A percentile compares a stretch with the other conserved stretches of the same genome.
Evolutionary conservation across 2,113 vertebrate species (phyloP).

Genomic region (Thamnaconus septentrionalis): DNA sequence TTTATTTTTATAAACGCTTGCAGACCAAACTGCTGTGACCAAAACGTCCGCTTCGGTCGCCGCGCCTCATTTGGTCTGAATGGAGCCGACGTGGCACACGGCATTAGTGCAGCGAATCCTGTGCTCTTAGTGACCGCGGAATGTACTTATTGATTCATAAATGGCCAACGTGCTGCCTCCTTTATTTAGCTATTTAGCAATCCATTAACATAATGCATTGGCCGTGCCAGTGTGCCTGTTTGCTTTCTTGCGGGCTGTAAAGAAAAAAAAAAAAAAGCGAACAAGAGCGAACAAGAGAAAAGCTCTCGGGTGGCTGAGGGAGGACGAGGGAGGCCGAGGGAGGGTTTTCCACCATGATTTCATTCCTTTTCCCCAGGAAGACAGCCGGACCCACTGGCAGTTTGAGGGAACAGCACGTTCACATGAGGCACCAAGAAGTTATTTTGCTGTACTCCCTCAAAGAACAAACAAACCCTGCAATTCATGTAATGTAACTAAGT

Average conservation of each 20-base stretch:
- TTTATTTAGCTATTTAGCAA: conserved; percentile 31
- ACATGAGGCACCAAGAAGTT: conserved; percentile 8
- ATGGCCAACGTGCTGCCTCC: conserved; percentile 2
- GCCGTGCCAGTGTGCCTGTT: conserved; percentile 6
- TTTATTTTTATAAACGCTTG: no score
- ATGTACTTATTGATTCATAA: conserved; percentile 42
- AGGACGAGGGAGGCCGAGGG: no score
- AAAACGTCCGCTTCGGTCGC: not conserved
- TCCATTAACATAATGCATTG: conserved; percentile 36
- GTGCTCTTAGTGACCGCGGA: conserved; percentile 20
- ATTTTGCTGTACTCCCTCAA: conserved; percentile 1
- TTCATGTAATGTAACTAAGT: no score
- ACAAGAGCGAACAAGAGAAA: not conserved
- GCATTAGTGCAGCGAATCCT: not conserved
- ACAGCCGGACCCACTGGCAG: conserved; percentile 4
- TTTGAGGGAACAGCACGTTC: conserved; percentile 20
- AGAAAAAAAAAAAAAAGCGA: conserved; percentile 1
- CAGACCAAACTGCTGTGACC: no score
- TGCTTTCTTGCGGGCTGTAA: conserved; percentile 5
- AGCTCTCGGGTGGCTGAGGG: no score
- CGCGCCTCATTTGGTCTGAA: not conserved
- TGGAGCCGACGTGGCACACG: not conserved
- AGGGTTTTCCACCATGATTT: no score
- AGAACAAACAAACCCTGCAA: conserved; percentile 11
- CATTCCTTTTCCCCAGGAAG: not conserved